Base-by-base conservation (phyloP, 2,888 invertebrate genomes). In the Phasia obesa region DNA sequence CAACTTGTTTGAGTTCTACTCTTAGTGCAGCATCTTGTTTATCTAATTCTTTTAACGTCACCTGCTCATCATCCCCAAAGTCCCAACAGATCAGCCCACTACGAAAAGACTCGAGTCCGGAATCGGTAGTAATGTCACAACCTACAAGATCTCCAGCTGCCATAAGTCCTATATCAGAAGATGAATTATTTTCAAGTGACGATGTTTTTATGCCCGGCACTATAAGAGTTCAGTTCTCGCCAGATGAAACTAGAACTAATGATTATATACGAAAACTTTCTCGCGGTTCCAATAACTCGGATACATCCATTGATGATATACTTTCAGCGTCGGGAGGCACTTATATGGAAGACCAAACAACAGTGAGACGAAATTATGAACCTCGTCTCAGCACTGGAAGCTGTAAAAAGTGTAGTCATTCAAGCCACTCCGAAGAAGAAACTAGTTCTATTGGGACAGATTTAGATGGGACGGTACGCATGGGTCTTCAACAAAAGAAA, bases 401-500 rank as follows among this genome's bases (percentile, higher is more conserved):
- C 44, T 93, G 93, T 85, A 94, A 94, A 85, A 92, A 93, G 85
- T 94, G 94, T 86, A 94, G 94, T 85, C 95, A 95, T 86, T 95
- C 95, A 87, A 95, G 95, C 84, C 95, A 95, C 88, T 95, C 95
- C 0, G 95, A 95, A 88, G 94, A 94, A 87, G 95, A 95, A 89
- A 95, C 95, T 0, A 95, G 95, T 88, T 95, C 95, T 0, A 93
- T 95, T 87, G 96, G 95, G 0, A 96, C 96, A 0, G 96, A 96
- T 87, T 92, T 96, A 42, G 96, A 96, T 88, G 96, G 96, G 19
- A 96, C 96, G 0, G 96, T 96, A 0, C 94, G 95, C 89, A 94
- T 95, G 88, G 96, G 95, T 1, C 89, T 96, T 21, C 95, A 95
- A 86, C 95, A 94, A 81, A 95, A 95, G 87, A 96, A 95, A 89